Evolutionary conservation across 23 tunicate species (phyloP), one percentile per base, ranked within the genome.

Genomic region (Diplosoma virens): DNA sequence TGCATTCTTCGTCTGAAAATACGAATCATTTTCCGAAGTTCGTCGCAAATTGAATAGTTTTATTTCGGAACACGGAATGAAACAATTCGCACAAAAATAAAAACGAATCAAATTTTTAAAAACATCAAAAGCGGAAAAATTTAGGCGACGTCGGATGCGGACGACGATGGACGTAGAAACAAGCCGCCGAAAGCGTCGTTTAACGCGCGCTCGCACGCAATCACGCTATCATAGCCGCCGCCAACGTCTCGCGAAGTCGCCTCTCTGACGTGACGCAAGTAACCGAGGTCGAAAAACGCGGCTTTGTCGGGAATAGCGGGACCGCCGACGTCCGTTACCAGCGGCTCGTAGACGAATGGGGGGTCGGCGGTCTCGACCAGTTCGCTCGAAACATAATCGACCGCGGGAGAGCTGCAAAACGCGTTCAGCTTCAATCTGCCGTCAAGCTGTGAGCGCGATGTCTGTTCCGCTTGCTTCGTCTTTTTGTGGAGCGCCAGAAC

Each of bases 131-230:
- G n/a, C n/a, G n/a, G n/a, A n/a, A n/a, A n/a, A n/a, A n/a, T n/a
- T 25, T 56, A 56, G 24, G 24, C 32, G n/a, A 83, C 64, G n/a
- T 69, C 83, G 2, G 74, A 30, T 0, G 77, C 79, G 23, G 66
- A 71, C 33, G 48, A 24, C 7, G 47, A n/a, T 23, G 92, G 92
- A 9, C 55, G 59, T 20, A 73, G 59, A 58, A 81, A 67, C 71
- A 87, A 77, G 22, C 95, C 95, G 20, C 88, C 80, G 47, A 81
- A 87, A 22, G 95, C 95, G 29, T 87, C 95, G 28, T 58, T 47
- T 30, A 87, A 66, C 28, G 83, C 95, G 16, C 87, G 63, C 21
- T 78, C 46, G 67, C 95, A 87, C 28, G 95, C 80, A 35, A 81
- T 48, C 16, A 81, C 25, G 37, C 95, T 87, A 55, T 67, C 77